These are phyloP conservation scores for Neofelis nebulosa DNA, from an alignment of 2,113 vertebrate species.

Conservation along the genomic window DNA sequence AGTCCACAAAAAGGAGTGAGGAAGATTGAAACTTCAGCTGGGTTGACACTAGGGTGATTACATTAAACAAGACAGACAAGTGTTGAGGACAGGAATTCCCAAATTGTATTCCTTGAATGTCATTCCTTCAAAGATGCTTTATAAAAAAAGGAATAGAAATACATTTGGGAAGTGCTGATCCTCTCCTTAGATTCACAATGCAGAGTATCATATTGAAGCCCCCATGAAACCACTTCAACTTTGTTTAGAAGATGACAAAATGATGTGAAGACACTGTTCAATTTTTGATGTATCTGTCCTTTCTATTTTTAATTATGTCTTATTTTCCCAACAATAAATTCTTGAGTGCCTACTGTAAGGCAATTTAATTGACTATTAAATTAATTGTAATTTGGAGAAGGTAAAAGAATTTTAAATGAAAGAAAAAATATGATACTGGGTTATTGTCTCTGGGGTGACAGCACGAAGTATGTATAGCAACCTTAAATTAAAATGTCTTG, in stretches of 20 bases:
- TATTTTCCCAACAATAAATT: slow-evolving; percentile 35
- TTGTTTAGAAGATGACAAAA: slow-evolving; percentile 32
- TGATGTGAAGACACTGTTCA: neutral
- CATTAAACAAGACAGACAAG: neutral
- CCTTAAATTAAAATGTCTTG: neutral
- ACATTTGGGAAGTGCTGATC: neutral
- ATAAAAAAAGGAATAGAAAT: neutral
- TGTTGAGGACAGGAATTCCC: neutral
- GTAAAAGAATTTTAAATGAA: slow-evolving; percentile 19
- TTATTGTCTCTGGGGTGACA: neutral
- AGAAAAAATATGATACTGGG: neutral
- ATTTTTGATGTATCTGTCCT: neutral
- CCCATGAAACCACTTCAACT: neutral
- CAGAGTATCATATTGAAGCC: neutral
- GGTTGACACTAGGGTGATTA: neutral
- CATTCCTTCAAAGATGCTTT: slow-evolving; percentile 50
- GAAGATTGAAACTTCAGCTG: neutral
- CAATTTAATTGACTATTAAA: neutral
- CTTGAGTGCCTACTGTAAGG: neutral
- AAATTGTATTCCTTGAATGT: neutral
- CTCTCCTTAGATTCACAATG: neutral
- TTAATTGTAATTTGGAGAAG: slow-evolving; percentile 12
- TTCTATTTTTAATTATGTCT: slow-evolving; percentile 51
- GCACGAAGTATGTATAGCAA: neutral
- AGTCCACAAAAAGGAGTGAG: neutral